Percentiles rank a stretch among this genome's conserved stretches.
Conservation (phyloP, 2,113 vertebrate species). For the Oostethus manadensis region DNA sequence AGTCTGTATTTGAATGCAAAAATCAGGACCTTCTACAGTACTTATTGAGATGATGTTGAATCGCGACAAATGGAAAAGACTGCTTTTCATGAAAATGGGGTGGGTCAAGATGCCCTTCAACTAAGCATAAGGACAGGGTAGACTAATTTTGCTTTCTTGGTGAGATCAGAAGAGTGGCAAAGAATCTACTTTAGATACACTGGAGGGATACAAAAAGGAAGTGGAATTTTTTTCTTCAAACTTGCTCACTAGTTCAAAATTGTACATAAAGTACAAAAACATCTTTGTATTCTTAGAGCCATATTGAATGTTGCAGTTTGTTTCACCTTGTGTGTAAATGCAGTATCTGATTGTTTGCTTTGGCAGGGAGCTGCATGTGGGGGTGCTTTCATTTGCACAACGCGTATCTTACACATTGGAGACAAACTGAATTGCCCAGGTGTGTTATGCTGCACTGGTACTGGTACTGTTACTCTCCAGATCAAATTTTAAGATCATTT, state of each 20-base stretch:
- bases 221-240: too few relatives aligned
- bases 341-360: conserved; percentile 18
- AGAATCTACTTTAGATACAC: conserved; percentile 29
- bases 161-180: conserved; percentile 81
- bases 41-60: conserved; percentile 35
- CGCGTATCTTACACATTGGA: conserved; percentile 9
- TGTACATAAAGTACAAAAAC: not conserved
- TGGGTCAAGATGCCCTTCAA: conserved; percentile 78
- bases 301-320: not conserved
- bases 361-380: too few relatives aligned
- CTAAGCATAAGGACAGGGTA: conserved; percentile 73
- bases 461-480: too few relatives aligned
- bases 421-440: conserved; percentile 27
- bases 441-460: not conserved
- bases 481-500: too few relatives aligned
- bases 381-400: conserved; percentile 13
- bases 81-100: conserved; percentile 46
- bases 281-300: not conserved
- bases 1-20: conserved; percentile 20
- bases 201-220: too few relatives aligned
- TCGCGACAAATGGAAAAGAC: conserved; percentile 56
- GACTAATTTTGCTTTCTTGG: conserved; percentile 81
- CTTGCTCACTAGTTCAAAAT: too few relatives aligned
- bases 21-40: conserved; percentile 10
- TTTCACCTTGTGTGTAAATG: not conserved